Evolutionary conservation across 1,140 invertebrate species (phyloP), one percentile per base, ranked within the genome.

Genomic region (Tribolium madens): DNA sequence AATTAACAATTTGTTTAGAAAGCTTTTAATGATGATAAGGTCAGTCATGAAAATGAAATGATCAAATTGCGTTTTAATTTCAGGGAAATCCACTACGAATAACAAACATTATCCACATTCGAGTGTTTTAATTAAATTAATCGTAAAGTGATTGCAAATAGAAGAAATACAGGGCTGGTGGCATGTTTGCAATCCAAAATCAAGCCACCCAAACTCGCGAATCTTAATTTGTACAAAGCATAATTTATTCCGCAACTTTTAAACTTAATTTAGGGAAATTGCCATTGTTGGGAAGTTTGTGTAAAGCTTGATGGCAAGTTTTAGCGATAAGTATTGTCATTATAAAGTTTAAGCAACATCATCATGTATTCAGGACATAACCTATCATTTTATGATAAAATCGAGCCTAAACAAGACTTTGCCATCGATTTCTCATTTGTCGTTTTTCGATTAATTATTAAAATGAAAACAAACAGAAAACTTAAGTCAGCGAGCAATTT

Each of bases 281-380:
- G 57, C 57, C 57, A 64, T 64, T 64, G 57, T 64, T 64, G 57
- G 57, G 21, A 64, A 64, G 57, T 64, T 64, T 33, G 57, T 64
- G 57, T 31, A 64, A 64, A 64, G 57, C 57, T 64, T 64, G 57
- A 64, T 33, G 26, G 57, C 10, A 26, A 64, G 57, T 64, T 64
- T 64, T 64, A 64, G 57, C 57, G 57, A 64, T 64, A 64, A 64
- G 57, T 64, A 64, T 64, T 64, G 57, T 64, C 57, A 64, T 64
- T 64, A 64, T 64, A 64, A 64, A 64, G 57, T 64, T 64, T 64
- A 64, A 33, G 14, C 57, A 64, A 64, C 57, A 64, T 64, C 57
- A 64, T 64, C 57, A 18, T 64, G 26, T 33, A 64, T 64, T 64
- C 57, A 64, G 26, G 26, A 33, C 31, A 33, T 64, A 33, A 64